Base-by-base conservation (phyloP, 53 echinoderm and acorn worm genomes). In the Pentamera pediparva region DNA sequence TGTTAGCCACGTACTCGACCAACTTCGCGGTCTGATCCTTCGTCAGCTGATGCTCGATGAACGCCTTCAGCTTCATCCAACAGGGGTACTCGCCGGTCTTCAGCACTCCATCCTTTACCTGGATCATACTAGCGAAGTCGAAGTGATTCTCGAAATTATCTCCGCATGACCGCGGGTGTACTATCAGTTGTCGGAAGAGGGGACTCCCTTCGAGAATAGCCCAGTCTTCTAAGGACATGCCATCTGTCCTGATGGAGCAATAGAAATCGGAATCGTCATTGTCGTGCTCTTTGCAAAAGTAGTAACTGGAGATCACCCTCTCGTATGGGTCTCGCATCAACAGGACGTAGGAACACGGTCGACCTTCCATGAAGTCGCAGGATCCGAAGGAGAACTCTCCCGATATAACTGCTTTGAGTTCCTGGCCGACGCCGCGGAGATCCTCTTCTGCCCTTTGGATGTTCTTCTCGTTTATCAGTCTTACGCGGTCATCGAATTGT, bases 371-470 rank as follows among this genome's bases (percentile, higher is more conserved):
- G n/a, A 75, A 76, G 31, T 89, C 90, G 30, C 90, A 89, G 4
- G 82, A 19, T 28, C 90, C 86, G 34, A 89, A 89, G 10, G 90
- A 57, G 70, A 86, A 89, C 18, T 86, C 90, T n/a, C 90, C 90
- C 27, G 82, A 70, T 10, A 70, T 25, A 2, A 70, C 13, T 0
- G 29, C 31, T 12, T 51, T 70, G 17, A 2, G 15, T 22, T 7
- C 32, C 37, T 37, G 39, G 10, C 65, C 65, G 6, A 22, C 19
- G 25, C 65, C 65, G 21, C 21, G 10, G 7, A 65, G 39, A 5
- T 65, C 65, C 1, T 22, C 25, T 28, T 40, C 2, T 6, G 24
- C 65, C 22, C 22, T 39, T 6, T 37, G 20, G 18, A 15, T n/a
- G 27, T 48, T 72, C 11, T 52, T 10, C 24, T 51, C 73, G 4